Evolutionary conservation across 2,888 invertebrate genomes (phyloP), one percentile per base, ranked within the genome.

Genomic region (Myathropa florea): DNA sequence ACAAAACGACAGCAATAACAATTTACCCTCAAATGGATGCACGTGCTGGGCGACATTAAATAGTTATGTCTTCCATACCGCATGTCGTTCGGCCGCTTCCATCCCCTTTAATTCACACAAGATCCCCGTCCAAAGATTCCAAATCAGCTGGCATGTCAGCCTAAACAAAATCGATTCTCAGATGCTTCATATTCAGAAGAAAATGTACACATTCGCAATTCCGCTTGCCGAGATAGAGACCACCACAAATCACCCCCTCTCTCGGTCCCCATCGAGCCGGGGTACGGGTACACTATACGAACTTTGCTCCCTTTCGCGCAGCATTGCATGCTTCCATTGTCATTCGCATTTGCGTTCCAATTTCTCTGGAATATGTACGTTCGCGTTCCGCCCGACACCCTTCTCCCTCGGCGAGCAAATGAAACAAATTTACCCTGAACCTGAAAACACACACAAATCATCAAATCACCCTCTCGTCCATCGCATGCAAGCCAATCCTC

Each of bases 391-490:
- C 10, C 68, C 65, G 36, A 18, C 14, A 55, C 46, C 63, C 18
- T 36, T 4, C 39, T 18, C 39, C 39, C 39, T 0, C 18, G 39
- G n/a, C n/a, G 39, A 46, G 23, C 10, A 53, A 53, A 30, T 81
- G 75, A 70, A 21, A 71, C 46, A 65, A 83, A 87, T 76, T 83
- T 87, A 87, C 87, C 87, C 83, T 87, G 87, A 87, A 87, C 87
- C 87, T 87, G 87, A 87, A 87, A 83, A 83, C 71, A 65, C 46
- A 46, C 33, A 70, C 73, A 78, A 64, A 83, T 78, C 33, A 33
- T 4, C n/a, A n/a, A n/a, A n/a, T n/a, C 86, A 59, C 78, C 71
- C 80, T 36, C 84, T 70, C 76, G 71, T 46, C 79, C 57, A 39
- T 46, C 67, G 67, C 79, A 71, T 83, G 87, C 87, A 83, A 80